phyloP scores from a whole-genome alignment of 2,797 vertebrate species.

The Muscicapa comitata region DNA sequence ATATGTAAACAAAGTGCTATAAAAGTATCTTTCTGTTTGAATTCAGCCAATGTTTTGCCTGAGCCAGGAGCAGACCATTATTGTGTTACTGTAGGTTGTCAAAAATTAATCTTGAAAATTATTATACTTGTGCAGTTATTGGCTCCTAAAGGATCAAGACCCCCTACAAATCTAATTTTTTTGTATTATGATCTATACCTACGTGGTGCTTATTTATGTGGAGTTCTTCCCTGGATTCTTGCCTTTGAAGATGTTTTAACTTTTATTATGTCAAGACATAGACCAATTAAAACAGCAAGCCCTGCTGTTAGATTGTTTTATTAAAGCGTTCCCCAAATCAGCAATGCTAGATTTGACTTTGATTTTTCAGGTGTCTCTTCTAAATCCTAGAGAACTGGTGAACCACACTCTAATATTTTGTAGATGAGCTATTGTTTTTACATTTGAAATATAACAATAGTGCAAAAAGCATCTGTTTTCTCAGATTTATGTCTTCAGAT shows the following conservation, averaged over 20 bases:
- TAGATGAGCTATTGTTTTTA: not conserved
- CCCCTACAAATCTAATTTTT: not conserved
- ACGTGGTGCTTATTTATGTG: not conserved
- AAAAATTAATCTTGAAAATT: conserved; percentile 12
- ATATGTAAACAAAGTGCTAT: not conserved
- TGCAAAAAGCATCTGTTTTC: not conserved
- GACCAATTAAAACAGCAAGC: not conserved
- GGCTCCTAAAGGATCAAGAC: not conserved
- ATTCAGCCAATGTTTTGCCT: not conserved
- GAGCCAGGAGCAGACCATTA: not conserved
- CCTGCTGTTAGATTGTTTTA: not conserved
- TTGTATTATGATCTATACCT: not conserved
- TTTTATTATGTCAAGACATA: not conserved
- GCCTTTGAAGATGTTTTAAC: not conserved
- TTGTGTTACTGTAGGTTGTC: not conserved
- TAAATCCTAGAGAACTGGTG: not conserved
- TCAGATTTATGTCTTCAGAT: not conserved
- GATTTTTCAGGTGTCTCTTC: not conserved
- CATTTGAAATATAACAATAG: not conserved
- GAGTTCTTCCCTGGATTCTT: not conserved
- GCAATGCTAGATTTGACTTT: not conserved
- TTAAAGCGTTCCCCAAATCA: not conserved
- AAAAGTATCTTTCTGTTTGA: not conserved
- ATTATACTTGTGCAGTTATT: not conserved
- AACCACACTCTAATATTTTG: not conserved